phyloP scores from a whole-genome alignment of 2,888 invertebrate species.

The Omphaloscelis lunosa region DNA sequence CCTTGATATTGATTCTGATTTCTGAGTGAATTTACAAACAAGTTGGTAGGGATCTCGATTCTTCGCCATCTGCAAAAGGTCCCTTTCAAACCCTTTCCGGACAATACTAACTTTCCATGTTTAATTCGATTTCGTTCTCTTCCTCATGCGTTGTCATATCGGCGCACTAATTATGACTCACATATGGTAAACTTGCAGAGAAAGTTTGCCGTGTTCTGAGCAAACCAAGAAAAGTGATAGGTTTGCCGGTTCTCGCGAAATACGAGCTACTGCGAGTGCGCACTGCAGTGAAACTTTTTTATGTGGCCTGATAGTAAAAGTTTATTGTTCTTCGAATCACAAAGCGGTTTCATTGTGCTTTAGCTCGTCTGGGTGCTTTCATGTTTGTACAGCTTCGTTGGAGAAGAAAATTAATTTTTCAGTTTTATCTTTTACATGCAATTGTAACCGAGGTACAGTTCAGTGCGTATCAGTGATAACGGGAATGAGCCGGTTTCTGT shows the following conservation, averaged over 20 bases:
- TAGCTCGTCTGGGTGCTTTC: slow-evolving; percentile 61
- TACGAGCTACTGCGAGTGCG: slow-evolving; percentile 62
- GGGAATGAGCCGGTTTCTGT: slow-evolving; percentile 67
- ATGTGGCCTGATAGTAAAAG: slow-evolving; percentile 69
- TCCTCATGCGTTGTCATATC: slow-evolving; percentile 42
- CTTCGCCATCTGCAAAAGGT: slow-evolving; percentile 17
- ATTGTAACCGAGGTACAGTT: slow-evolving; percentile 35
- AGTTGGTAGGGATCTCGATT: slow-evolving; percentile 9
- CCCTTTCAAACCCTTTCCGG: slow-evolving; percentile 9
- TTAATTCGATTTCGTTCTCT: slow-evolving; percentile 31
- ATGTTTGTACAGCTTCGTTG: slow-evolving; percentile 46
- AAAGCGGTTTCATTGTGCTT: slow-evolving; percentile 68
- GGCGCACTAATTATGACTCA: slow-evolving; percentile 54
- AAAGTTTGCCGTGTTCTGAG: slow-evolving; percentile 76
- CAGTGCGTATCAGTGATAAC: slow-evolving; percentile 60
- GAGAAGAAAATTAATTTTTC: slow-evolving; percentile 37
- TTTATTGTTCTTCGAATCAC: slow-evolving; percentile 70
- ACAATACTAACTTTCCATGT: slow-evolving; percentile 35
- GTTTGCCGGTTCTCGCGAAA: slow-evolving; percentile 68
- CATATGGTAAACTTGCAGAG: slow-evolving; percentile 68
- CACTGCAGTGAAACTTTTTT: slow-evolving; percentile 74
- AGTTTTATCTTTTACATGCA: slow-evolving; percentile 32
- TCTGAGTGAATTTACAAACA: slow-evolving; percentile 47
- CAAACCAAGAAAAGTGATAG: slow-evolving; percentile 76
- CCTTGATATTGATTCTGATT: slow-evolving; percentile 30